Evolutionary conservation across 2,797 vertebrate genomes (phyloP), one percentile per base, ranked within the genome.

Genomic region (Oreonectes daqikongensis): DNA sequence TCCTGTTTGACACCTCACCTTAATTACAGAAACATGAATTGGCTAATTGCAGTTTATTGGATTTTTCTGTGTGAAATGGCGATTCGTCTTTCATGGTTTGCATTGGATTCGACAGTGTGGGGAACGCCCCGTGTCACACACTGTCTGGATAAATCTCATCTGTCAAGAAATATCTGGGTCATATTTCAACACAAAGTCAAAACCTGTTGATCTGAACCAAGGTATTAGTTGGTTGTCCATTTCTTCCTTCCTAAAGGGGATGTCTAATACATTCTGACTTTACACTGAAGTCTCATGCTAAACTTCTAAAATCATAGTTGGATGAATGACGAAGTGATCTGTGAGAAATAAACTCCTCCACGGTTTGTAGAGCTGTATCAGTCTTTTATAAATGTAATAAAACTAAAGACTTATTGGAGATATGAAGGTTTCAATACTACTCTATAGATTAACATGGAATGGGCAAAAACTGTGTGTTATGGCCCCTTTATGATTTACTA

Each of bases 11-110:
- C 73, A 46, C 24, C 42, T 61, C 26, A 71, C 72, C 72, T 79
- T 44, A 50, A 59, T 35, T 59, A 84, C 55, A 76, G 60, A 70
- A 79, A 75, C 60, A 55, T 35, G 70, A 81, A 81, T 80, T 68
- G 69, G 64, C 74, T 30, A 75, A 75, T 75, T 30, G 30, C 38
- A 55, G 24, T 57, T 55, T 55, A 75, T 55, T 66, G 48, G 22
- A 66, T 55, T 74, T 55, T 60, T 53, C 64, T 3, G 11, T 5
- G 32, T 52, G 32, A 53, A 73, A n/a, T 42, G 44, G 18, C 1
- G 2, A 66, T 66, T 66, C 8, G 24, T 30, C 26, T 44, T 60
- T 22, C 17, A 30, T 55, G 61, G 32, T 44, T 75, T 78, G 38
- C 55, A 35, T 80, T 80, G 20, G 52, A 59, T 68, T 69, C 44